Evolutionary conservation across 2,113 vertebrate species (phyloP).

Genomic region (Fukomys damarensis): DNA sequence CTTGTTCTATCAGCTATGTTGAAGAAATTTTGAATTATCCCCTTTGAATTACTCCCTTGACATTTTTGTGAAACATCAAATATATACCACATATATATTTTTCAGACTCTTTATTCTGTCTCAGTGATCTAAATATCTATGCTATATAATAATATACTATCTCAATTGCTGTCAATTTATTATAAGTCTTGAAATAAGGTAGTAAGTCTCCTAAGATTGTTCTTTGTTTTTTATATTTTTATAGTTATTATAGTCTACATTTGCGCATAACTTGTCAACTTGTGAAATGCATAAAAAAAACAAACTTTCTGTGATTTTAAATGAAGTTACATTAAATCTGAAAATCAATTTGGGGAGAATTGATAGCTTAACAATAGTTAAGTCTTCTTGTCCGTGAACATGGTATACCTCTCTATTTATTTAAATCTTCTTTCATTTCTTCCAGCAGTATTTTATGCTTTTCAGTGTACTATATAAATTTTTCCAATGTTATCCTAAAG

Average conservation of each 20-base stretch:
- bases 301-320: neutral
- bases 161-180: neutral
- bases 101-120: neutral
- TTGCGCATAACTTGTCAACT: neutral
- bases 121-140: neutral
- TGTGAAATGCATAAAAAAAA: neutral
- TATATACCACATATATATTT: neutral
- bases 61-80: neutral
- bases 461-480: neutral
- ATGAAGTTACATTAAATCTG: neutral
- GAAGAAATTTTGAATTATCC: neutral
- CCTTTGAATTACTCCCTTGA: neutral
- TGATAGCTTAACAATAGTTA: neutral
- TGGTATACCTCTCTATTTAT: neutral
- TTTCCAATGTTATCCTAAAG: neutral
- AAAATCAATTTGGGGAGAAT: neutral
- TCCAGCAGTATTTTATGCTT: neutral
- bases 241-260: neutral
- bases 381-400: neutral
- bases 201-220: neutral
- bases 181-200: slow-evolving; percentile 3
- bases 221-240: neutral
- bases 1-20: neutral
- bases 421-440: slow-evolving; percentile 20
- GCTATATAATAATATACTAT: neutral